Evolutionary conservation across 2,797 vertebrate species (phyloP), one percentile per base, ranked within the genome.

Genomic region (Parauchenoglanis punctatus): DNA sequence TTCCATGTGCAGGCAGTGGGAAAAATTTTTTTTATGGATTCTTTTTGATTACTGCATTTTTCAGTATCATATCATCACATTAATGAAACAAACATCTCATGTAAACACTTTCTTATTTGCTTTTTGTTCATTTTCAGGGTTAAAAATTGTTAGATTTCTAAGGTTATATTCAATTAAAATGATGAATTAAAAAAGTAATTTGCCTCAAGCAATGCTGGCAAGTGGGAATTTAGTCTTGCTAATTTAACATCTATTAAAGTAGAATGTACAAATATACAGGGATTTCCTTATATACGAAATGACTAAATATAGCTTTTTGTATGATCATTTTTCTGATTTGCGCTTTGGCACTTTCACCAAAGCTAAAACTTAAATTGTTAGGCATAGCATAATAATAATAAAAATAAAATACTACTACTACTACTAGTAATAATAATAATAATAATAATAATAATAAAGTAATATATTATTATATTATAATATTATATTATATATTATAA

Each of bases 401-500:
- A 73, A 44, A 46, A 63, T 40, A 85, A 25, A 35, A 75, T 46
- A 67, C 52, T 54, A 72, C 40, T 70, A 70, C 20, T 40, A 49
- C 23, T 52, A n/a, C 54, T 58, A 59, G 18, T 58, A 31, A 56
- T 78, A 80, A 49, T 58, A 81, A 35, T 61, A 81, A 35, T 61
- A 40, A 35, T 59, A 81, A 35, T 61, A 61, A 35, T 23, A 80
- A 31, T 35, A 85, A 76, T 49, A 85, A n/a, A n/a, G n/a, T n/a
- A n/a, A n/a, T n/a, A n/a, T n/a, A n/a, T n/a, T n/a, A n/a, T n/a
- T n/a, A 31, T 31, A 31, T 31, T 31, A 31, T 31, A 31, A 31
- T 31, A 31, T 31, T 31, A 31, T 31, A 31, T 31, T 31, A n/a
- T n/a, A 31, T 31, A 31, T 31, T 31, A 31, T 31, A 31, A 31